A percentile compares a stretch with the other conserved stretches of the same genome.
phyloP scores from a whole-genome alignment of 2,888 invertebrate species.

The Lochmaea crataegi region DNA sequence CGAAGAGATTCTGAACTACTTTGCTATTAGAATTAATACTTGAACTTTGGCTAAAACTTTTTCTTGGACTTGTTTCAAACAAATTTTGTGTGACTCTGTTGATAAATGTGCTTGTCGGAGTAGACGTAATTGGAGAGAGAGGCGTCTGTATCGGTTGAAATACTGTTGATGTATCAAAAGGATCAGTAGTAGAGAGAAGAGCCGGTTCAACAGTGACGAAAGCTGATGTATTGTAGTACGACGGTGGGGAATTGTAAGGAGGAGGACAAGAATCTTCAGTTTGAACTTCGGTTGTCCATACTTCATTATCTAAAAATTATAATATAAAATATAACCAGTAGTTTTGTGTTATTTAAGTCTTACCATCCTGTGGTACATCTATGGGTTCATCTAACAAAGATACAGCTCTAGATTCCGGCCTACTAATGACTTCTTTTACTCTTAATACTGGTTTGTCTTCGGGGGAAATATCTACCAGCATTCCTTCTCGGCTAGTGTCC shows the following conservation, averaged over 20 bases:
- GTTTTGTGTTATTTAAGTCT: conserved; percentile 35
- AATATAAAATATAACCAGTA: neutral
- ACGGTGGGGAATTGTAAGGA: conserved; percentile 69
- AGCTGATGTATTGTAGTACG: conserved; percentile 68
- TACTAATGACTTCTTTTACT: conserved; percentile 35
- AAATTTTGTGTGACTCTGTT: conserved; percentile 22
- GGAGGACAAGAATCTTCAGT: conserved; percentile 59
- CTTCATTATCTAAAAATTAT: conserved; percentile 40
- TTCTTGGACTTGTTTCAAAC: conserved; percentile 18
- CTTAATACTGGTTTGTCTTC: conserved; percentile 56
- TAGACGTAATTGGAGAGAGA: conserved; percentile 24
- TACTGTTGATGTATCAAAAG: conserved; percentile 74
- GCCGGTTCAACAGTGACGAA: conserved; percentile 26
- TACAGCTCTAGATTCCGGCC: conserved; percentile 53
- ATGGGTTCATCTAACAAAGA: conserved; percentile 81
- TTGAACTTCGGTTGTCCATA: conserved; percentile 40
- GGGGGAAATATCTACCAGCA: conserved; percentile 81
- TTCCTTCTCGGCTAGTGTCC: conserved; percentile 68
- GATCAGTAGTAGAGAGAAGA: conserved; percentile 66
- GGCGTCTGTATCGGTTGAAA: conserved; percentile 32
- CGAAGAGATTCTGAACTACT: conserved; percentile 17
- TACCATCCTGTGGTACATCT: conserved; percentile 73
- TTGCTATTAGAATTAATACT: conserved; percentile 1
- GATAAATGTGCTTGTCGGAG: conserved; percentile 19
- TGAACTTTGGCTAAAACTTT: neutral